A percentile compares a stretch with the other conserved stretches of the same genome.
Conservation (phyloP, 2,797 vertebrate genomes). For the Smutsia temminckii region DNA sequence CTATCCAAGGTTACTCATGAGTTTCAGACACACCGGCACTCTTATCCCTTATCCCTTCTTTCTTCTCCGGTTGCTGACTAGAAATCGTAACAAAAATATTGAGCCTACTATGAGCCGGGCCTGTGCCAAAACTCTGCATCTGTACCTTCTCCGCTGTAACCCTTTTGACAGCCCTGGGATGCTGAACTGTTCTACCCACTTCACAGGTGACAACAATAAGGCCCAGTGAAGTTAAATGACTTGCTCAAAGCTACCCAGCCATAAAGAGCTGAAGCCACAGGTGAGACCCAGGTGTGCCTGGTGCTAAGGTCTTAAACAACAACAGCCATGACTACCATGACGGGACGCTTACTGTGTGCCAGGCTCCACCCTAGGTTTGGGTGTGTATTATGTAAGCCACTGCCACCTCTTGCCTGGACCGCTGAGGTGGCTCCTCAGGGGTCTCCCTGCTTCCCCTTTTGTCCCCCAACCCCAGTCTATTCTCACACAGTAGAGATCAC, state of each 20-base stretch:
- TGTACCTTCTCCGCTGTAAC: background rate
- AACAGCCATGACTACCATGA: background rate
- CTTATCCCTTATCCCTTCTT: background rate
- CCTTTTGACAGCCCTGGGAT: background rate
- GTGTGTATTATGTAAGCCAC: background rate
- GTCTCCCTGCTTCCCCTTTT: background rate
- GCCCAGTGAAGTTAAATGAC: background rate
- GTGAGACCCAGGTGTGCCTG: background rate
- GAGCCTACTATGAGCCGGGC: background rate
- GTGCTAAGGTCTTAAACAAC: background rate
- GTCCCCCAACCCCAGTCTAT: background rate
- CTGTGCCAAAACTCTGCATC: background rate
- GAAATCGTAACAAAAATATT: background rate
- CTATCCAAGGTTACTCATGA: background rate
- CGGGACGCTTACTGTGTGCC: accelerated
- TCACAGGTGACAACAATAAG: background rate
- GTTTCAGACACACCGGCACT: background rate
- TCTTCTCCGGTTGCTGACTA: background rate
- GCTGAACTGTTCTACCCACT: background rate
- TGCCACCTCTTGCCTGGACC: background rate
- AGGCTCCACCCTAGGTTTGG: background rate
- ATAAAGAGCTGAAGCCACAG: background rate
- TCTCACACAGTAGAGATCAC: background rate
- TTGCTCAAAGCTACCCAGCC: background rate
- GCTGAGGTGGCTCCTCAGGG: background rate